Base-by-base conservation (phyloP, 2,888 invertebrate species). In the Chironomus riparius region DNA sequence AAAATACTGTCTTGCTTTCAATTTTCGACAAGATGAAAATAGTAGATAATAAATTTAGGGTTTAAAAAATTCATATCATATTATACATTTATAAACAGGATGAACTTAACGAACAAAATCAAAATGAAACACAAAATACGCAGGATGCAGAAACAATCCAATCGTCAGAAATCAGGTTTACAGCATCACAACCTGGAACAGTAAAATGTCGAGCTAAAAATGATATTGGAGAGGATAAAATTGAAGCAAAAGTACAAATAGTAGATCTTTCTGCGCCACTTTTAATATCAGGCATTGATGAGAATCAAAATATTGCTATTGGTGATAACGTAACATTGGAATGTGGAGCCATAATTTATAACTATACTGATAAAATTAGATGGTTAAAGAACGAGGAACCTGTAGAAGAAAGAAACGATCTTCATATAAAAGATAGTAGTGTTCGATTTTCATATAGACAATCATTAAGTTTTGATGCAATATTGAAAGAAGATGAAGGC, bases 281-380 rank as follows among this genome's bases (percentile, higher is more conserved):
- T 10, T 82, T 87, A 4, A 83, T 24, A 28, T 28, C 83, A 77
- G 84, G 83, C 1, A 79, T 85, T 0, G 83, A 85, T 68, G 82
- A 80, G 38, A 77, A 79, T 18, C 81, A 81, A 0, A 83, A 38
- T 10, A 10, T 86, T 50, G 86, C 88, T 0, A 83, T 85, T 47
- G 88, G 87, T 0, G 90, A 91, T 78, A 80, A 85, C 76, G 80
- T 90, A 0, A 82, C 81, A 15, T 78, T 90, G 5, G 85, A 83
- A 4, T 91, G 91, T 80, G 87, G 86, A 2, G 88, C 87, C 0
- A 85, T 88, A 0, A 83, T 85, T 18, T 85, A 86, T 78, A 85
- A 86, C 77, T 88, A 85, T 78, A 84, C 86, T 0, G 80, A 83
- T 3, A 79, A 84, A 12, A 80, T 90, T 2, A 78, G 81, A 15